These are phyloP conservation scores for Camptogramma bilineatum DNA, from an alignment of 2,888 invertebrate species.

Conservation along the genomic window DNA sequence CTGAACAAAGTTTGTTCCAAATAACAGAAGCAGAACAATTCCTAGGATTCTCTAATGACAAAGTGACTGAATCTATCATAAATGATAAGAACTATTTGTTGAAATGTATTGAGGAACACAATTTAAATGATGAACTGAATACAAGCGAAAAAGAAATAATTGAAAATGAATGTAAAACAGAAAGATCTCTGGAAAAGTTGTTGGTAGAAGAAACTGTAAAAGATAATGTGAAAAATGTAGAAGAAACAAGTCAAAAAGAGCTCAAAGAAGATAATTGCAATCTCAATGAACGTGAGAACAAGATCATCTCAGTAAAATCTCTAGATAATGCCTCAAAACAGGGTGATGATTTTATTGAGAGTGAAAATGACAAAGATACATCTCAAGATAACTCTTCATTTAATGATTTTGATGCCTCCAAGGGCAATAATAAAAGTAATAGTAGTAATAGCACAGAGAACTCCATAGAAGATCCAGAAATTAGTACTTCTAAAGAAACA, in stretches of 20 bases:
- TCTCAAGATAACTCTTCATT: conserved; percentile 1
- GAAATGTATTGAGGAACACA: conserved; percentile 18
- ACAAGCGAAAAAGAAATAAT: neutral
- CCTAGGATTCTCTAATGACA: conserved; percentile 56
- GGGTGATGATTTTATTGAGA: conserved; percentile 13
- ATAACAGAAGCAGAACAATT: conserved; percentile 61
- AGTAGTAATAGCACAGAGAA: neutral
- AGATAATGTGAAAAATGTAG: too few species aligned
- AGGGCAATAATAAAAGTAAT: neutral
- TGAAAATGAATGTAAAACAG: neutral
- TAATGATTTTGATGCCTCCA: neutral
- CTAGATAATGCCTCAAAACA: conserved; percentile 1
- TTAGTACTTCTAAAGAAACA: conserved; percentile 25
- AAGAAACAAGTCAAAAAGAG: too few species aligned
- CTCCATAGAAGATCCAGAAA: conserved; percentile 9
- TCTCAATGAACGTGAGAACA: neutral
- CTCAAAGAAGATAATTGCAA: neutral
- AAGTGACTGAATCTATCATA: conserved; percentile 18
- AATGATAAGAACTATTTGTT: conserved; percentile 12
- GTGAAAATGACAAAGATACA: conserved; percentile 6
- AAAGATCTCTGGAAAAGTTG: neutral
- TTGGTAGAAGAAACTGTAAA: neutral
- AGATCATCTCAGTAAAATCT: neutral
- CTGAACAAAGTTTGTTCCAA: conserved; percentile 50
- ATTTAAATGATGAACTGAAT: conserved; percentile 4